Evolutionary conservation across 2,797 vertebrate genomes (phyloP).

Genomic region (Acanthurus lineatus): DNA sequence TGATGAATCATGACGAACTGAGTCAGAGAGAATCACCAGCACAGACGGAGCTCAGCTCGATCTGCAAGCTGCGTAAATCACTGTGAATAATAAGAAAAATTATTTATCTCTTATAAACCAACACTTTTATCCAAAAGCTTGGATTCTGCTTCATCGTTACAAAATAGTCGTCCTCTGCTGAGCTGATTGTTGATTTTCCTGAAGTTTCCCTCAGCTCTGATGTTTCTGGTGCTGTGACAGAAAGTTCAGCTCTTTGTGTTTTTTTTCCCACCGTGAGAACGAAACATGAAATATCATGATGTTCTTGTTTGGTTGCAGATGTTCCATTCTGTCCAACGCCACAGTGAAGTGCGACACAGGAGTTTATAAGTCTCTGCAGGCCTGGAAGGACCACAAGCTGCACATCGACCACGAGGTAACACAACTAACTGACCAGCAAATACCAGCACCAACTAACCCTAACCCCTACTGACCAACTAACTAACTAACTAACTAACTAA

Average conservation of each 20-base stretch:
- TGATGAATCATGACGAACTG: not conserved
- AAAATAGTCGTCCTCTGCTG: no score
- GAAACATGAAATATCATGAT: not conserved
- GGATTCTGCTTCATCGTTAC: no score
- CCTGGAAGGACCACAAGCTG: slow-evolving; percentile 98
- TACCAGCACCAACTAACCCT: no score
- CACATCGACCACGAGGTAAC: slow-evolving; percentile 96
- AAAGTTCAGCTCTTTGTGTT: no score
- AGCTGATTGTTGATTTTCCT: no score
- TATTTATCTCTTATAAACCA: not conserved
- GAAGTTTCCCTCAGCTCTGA: not conserved
- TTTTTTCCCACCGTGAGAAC: no score
- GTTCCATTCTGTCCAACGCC: slow-evolving; percentile 92
- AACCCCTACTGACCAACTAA: no score
- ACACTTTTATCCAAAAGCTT: not conserved
- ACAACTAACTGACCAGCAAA: no score
- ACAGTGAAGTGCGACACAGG: slow-evolving; percentile 92
- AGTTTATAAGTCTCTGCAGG: slow-evolving; percentile 93
- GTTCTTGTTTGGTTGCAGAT: slow-evolving; percentile 79
- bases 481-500: no score
- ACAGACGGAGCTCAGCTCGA: slow-evolving; percentile 4
- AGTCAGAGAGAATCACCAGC: not conserved
- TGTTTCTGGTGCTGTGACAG: no score
- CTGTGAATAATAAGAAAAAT: not conserved
- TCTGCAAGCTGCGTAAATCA: not conserved